A percentile compares a stretch with the other conserved stretches of the same genome.
Conservation (phyloP, 2,113 vertebrate genomes). For the Phalacrocorax carbo region DNA sequence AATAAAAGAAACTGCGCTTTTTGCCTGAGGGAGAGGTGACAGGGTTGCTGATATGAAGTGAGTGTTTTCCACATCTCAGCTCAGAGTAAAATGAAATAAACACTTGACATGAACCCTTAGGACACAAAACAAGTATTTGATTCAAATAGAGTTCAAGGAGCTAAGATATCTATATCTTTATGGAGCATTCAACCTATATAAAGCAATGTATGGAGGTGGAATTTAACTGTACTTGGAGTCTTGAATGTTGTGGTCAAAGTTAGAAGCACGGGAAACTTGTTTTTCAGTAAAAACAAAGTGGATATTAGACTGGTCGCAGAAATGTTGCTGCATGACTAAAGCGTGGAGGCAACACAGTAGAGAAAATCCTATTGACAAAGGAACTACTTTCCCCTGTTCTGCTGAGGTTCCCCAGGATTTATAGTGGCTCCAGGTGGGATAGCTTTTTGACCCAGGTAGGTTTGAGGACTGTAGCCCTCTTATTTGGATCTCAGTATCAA, state of each 20-base stretch:
- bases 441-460: neutral
- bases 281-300: neutral
- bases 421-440: neutral
- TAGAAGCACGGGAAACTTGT: neutral
- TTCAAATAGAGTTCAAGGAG: neutral
- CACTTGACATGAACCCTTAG: neutral
- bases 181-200: neutral
- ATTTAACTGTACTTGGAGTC: neutral
- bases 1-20: neutral
- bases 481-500: neutral
- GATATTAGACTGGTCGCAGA: neutral
- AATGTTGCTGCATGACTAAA: neutral
- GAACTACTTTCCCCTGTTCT: neutral
- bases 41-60: neutral
- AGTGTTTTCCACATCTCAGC: neutral
- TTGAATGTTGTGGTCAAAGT: neutral
- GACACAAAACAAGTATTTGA: neutral
- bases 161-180: neutral
- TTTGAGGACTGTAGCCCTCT: neutral
- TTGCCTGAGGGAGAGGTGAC: neutral
- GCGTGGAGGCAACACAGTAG: neutral
- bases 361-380: neutral
- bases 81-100: neutral
- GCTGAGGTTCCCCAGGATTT: neutral
- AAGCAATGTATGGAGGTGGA: neutral